Percentiles rank a stretch among this genome's conserved stretches.
These are phyloP conservation scores for Poeciliopsis infans DNA, from an alignment of 2,797 vertebrate genomes.

Conservation along the genomic window DNA sequence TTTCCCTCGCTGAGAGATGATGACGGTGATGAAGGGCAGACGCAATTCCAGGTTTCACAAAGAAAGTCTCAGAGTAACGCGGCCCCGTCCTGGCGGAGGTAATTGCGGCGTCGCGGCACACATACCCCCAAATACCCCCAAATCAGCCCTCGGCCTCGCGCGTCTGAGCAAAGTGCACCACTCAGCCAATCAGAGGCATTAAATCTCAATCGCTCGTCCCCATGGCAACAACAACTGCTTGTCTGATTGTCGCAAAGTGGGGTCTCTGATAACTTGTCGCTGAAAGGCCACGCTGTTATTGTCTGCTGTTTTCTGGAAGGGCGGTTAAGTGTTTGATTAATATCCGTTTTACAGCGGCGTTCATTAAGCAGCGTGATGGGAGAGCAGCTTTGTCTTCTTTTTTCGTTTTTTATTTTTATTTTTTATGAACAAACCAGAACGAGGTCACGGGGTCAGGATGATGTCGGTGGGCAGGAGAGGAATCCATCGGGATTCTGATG, in stretches of 20 bases:
- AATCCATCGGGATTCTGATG: neutral
- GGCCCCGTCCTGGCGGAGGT: conserved; percentile 32
- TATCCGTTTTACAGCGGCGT: neutral
- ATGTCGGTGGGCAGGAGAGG: neutral
- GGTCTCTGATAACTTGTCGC: conserved; percentile 59
- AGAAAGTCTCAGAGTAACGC: conserved; percentile 41
- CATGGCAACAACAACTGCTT: conserved; percentile 70
- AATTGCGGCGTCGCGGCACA: conserved; percentile 55
- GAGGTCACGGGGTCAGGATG: neutral
- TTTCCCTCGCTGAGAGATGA: conserved; percentile 19
- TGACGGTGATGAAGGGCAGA: conserved; percentile 20
- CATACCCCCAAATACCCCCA: conserved; percentile 61
- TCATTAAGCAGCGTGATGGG: neutral
- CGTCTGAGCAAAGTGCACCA: conserved; percentile 53
- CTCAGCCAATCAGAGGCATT: conserved; percentile 70
- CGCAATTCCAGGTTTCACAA: conserved; percentile 53
- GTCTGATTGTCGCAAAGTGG: conserved; percentile 67
- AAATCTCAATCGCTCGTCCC: conserved; percentile 63
- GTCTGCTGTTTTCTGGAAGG: neutral
- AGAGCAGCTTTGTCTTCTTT: neutral
- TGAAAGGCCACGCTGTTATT: conserved; percentile 27
- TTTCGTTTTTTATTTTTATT: neutral
- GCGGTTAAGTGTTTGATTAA: conserved; percentile 4
- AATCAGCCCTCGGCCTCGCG: conserved; percentile 55
- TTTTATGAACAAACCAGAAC: neutral